These are phyloP conservation scores for Brachionus sp. DNA, from an alignment of 1,140 invertebrate species.

Conservation along the genomic window DNA sequence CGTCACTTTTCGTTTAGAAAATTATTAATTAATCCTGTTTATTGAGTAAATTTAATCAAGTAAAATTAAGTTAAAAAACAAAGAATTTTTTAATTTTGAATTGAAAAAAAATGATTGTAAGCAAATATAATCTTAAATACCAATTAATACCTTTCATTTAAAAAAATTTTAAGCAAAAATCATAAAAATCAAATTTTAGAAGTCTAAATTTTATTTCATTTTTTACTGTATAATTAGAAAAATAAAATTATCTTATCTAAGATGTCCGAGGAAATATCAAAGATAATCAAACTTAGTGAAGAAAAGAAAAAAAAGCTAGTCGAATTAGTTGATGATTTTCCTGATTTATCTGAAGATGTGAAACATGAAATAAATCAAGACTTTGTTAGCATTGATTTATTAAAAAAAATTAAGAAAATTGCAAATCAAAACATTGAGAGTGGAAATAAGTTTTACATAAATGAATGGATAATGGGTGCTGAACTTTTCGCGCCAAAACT, in stretches of 20 bases:
- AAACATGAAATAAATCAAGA: not conserved
- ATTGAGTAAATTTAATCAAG: no score
- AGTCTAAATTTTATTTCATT: no score
- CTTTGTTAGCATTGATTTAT: not conserved
- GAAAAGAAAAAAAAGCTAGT: not conserved
- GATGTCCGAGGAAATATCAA: not conserved
- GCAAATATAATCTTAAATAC: no score
- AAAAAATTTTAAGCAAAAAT: not conserved
- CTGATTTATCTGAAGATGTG: not conserved
- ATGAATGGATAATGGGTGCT: not conserved
- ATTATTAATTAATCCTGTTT: no score
- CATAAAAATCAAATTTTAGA: no score
- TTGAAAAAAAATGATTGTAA: no score
- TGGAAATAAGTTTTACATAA: conserved; percentile 7
- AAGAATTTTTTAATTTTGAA: no score
- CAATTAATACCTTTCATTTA: no score
- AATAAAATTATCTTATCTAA: not conserved
- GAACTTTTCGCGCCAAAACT: not conserved
- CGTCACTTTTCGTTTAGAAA: no score
- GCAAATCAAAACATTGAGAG: not conserved
- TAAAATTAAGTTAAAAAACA: no score
- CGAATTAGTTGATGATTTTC: not conserved
- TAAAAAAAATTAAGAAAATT: not conserved
- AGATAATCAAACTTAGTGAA: not conserved
- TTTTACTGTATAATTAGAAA: not conserved